These are phyloP conservation scores for Rhopalosiphum nymphaeae DNA, from an alignment of 2,888 invertebrate genomes.

Conservation along the genomic window DNA sequence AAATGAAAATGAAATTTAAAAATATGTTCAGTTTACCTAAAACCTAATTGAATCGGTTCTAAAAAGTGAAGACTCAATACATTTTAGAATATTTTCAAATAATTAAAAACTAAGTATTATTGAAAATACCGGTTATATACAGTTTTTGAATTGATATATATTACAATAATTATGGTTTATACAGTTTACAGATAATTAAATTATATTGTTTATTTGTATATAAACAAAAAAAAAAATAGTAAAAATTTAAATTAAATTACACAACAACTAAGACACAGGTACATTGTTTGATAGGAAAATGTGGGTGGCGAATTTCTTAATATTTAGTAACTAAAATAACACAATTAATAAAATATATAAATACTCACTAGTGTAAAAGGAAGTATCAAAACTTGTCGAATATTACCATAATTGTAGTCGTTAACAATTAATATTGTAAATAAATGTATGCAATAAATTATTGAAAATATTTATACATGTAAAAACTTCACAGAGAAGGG, in stretches of 20 bases:
- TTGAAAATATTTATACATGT: neutral
- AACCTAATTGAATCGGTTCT: neutral
- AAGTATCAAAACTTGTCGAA: neutral
- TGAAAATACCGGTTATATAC: neutral
- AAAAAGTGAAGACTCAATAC: neutral
- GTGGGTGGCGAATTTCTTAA: neutral
- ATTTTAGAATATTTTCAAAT: neutral
- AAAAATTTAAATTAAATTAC: neutral
- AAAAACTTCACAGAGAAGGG: neutral
- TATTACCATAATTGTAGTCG: neutral
- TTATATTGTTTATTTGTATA: neutral
- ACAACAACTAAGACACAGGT: neutral
- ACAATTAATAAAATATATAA: neutral
- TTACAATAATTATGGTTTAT: neutral
- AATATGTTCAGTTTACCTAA: neutral
- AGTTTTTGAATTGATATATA: neutral
- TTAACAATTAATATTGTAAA: neutral
- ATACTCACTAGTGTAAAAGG: neutral
- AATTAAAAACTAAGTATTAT: neutral
- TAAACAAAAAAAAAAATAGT: neutral
- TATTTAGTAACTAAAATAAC: neutral
- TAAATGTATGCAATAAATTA: neutral
- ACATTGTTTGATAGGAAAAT: neutral
- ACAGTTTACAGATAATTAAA: neutral
- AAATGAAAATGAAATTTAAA: neutral